Conservation (phyloP, 1,140 invertebrate genomes). For the Cataglyphis hispanica region DNA sequence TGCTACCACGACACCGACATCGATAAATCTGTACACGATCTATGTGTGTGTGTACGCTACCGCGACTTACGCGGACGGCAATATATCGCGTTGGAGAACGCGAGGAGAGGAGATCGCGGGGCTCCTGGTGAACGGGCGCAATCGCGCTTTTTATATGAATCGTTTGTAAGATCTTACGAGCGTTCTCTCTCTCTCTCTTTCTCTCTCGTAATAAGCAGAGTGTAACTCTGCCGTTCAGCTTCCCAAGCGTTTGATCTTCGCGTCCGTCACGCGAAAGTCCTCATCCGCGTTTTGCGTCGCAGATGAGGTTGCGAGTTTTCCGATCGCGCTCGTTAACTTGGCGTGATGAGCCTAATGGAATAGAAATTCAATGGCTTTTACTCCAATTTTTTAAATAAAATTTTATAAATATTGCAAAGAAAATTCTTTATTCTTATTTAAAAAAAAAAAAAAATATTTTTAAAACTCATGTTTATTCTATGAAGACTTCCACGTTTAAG, state of each 20-base stretch:
- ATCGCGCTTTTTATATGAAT: constrained; percentile 32
- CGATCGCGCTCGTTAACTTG: constrained; percentile 19
- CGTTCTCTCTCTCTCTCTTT: too few relatives aligned
- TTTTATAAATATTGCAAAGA: background rate
- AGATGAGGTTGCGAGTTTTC: background rate
- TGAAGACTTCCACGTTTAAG: background rate
- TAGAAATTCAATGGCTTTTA: background rate
- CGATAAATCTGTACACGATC: background rate
- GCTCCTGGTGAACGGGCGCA: background rate
- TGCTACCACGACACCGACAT: constrained; percentile 39
- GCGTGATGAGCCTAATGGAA: too few relatives aligned
- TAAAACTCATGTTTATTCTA: background rate
- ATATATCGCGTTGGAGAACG: constrained; percentile 9
- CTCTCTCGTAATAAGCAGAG: background rate
- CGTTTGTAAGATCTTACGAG: constrained; percentile 3
- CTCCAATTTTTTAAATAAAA: background rate
- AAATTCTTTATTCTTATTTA: background rate
- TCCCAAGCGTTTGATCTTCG: background rate
- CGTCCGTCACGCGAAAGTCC: constrained; percentile 19
- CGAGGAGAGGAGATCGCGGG: background rate
- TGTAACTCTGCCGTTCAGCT: background rate
- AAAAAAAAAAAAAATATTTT: background rate
- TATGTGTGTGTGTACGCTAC: constrained; percentile 33
- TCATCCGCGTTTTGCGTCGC: constrained; percentile 8
- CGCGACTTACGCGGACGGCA: constrained; percentile 29